Conservation (phyloP, 1,140 invertebrate genomes). For the Solenopsis invicta region DNA sequence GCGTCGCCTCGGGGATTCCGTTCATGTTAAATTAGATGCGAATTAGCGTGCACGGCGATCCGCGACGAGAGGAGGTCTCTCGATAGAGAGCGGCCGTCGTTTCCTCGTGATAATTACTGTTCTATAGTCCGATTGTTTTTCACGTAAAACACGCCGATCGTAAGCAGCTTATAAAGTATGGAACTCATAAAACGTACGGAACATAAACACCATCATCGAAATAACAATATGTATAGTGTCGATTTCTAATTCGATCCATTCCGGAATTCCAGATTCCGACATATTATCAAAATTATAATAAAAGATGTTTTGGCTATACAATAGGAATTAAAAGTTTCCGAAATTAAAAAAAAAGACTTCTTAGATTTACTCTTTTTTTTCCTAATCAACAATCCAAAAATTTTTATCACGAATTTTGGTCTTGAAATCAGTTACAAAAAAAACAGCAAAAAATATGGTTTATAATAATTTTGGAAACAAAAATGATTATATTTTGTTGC, state of each 20-base stretch:
- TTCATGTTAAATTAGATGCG: constrained; percentile 50
- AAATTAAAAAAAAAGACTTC: no score
- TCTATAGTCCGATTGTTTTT: constrained; percentile 28
- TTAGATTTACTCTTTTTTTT: not conserved
- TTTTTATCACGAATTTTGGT: no score
- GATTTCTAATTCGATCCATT: not conserved
- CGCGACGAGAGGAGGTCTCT: not conserved
- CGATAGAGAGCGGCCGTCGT: not conserved
- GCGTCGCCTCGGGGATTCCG: constrained; percentile 21
- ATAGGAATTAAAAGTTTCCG: no score
- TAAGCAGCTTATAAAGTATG: not conserved
- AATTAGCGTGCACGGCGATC: constrained; percentile 39
- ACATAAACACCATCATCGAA: not conserved
- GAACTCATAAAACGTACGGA: not conserved
- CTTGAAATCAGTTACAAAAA: no score
- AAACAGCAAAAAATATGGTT: no score
- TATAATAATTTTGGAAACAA: no score
- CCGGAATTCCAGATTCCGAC: not conserved
- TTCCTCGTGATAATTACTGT: constrained; percentile 32
- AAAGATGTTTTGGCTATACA: no score
- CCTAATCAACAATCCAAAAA: no score
- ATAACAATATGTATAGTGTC: not conserved
- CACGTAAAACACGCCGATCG: constrained; percentile 2
- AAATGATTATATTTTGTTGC: no score
- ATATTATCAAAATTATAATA: not conserved